Percentiles rank a stretch among this genome's conserved stretches.
phyloP scores from a whole-genome alignment of 2,888 invertebrate species.

The Cenopis cana region DNA sequence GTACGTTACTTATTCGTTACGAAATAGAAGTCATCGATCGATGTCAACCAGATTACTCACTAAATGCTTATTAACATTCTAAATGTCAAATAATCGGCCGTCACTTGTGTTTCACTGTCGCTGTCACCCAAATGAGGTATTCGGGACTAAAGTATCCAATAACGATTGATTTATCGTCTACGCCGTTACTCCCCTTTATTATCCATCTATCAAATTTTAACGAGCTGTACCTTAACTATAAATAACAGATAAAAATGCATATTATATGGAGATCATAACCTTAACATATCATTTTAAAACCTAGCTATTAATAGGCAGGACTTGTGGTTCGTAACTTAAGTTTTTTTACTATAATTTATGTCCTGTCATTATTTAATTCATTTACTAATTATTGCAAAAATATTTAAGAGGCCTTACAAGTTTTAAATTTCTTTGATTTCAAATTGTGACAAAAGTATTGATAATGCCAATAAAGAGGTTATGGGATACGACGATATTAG shows the following conservation, averaged over 20 bases:
- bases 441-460: too few species aligned
- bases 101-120: constrained; percentile 22
- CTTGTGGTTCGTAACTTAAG: neutral
- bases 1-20: too few species aligned
- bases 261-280: constrained; percentile 11
- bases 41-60: neutral
- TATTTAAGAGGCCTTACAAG: too few species aligned
- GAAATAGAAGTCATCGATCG: neutral
- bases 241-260: constrained; percentile 31
- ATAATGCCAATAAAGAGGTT: too few species aligned
- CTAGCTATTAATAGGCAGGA: neutral
- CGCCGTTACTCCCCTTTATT: constrained; percentile 71
- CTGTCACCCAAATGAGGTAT: constrained; percentile 26
- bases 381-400: too few species aligned
- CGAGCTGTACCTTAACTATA: constrained; percentile 32
- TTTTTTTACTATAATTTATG: neutral
- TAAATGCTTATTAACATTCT: neutral
- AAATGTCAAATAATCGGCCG: constrained; percentile 15
- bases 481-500: too few species aligned
- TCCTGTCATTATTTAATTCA: too few species aligned
- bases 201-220: constrained; percentile 74
- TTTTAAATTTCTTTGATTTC: too few species aligned
- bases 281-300: constrained; percentile 3
- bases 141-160: constrained; percentile 35
- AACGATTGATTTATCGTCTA: constrained; percentile 64